A percentile compares a stretch with the other conserved stretches of the same genome.
Conservation (phyloP, 2,888 invertebrate genomes). For the Cloeon dipterum region DNA sequence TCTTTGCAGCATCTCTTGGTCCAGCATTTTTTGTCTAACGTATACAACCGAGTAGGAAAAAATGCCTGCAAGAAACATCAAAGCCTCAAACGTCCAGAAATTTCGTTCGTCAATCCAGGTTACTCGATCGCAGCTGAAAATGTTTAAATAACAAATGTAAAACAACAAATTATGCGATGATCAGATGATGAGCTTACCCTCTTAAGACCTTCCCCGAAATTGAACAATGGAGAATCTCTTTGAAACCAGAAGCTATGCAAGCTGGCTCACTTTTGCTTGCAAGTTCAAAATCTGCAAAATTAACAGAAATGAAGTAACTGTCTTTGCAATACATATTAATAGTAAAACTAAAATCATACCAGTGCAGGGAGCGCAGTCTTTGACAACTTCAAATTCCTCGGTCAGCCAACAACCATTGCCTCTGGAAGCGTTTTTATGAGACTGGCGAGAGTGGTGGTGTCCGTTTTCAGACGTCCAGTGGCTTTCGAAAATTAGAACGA, state of each 20-base stretch:
- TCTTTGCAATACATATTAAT: background rate
- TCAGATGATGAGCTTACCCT: conserved; percentile 26
- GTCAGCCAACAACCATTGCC: conserved; percentile 36
- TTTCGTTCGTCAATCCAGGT: conserved; percentile 62
- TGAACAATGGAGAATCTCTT: conserved; percentile 58
- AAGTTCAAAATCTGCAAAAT: conserved; percentile 47
- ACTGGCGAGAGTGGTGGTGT: conserved; percentile 32
- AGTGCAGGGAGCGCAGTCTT: conserved; percentile 68
- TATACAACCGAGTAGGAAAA: conserved; percentile 39
- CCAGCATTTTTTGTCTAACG: conserved; percentile 38
- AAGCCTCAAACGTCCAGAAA: conserved; percentile 62
- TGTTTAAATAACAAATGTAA: no score
- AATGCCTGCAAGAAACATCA: conserved; percentile 38
- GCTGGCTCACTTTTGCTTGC: conserved; percentile 59
- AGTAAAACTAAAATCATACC: conserved; percentile 20
- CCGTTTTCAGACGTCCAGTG: conserved; percentile 38
- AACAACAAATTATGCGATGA: conserved; percentile 1
- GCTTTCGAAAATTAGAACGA: conserved; percentile 64
- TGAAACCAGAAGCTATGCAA: conserved; percentile 61
- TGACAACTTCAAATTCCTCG: conserved; percentile 44
- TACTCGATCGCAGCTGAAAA: conserved; percentile 59
- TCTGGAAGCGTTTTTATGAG: conserved; percentile 44
- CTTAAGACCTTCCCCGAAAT: conserved; percentile 51
- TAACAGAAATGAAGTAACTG: conserved; percentile 6
- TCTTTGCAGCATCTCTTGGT: conserved; percentile 37